These are phyloP conservation scores for Aphelinus atriplicis DNA, from an alignment of 1,140 invertebrate species.

Conservation along the genomic window DNA sequence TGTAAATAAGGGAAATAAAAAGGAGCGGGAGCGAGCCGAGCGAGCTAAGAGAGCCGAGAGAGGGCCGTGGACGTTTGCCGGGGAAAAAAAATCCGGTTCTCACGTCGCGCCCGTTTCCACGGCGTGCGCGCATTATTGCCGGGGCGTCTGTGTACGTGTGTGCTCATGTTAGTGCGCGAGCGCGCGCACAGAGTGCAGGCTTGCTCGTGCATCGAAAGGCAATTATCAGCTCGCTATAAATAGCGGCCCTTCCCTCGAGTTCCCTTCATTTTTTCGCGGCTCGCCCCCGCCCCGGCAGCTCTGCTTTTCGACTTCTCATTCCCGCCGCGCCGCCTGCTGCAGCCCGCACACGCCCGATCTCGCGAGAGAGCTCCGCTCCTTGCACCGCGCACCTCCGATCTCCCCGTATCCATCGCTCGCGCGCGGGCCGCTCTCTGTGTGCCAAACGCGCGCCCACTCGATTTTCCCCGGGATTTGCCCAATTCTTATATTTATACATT, in stretches of 20 bases:
- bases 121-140: background rate
- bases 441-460: no score
- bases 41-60: no score
- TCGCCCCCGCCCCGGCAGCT: no score
- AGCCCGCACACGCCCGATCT: no score
- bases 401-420: no score
- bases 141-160: no score
- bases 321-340: background rate
- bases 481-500: no score
- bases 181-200: background rate
- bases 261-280: background rate
- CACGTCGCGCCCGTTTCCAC: constrained; percentile 18
- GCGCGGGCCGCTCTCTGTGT: no score
- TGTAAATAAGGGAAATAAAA: background rate
- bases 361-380: no score
- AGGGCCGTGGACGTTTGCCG: background rate
- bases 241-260: constrained; percentile 12
- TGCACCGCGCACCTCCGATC: no score
- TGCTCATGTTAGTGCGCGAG: no score
- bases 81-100: constrained; percentile 22
- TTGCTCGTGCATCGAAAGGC: constrained; percentile 25
- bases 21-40: background rate
- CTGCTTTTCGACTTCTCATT: background rate
- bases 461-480: no score
- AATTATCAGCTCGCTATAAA: constrained; percentile 22